Base-by-base conservation (phyloP, 1,140 invertebrate genomes). In the Hormaphis cornu region DNA sequence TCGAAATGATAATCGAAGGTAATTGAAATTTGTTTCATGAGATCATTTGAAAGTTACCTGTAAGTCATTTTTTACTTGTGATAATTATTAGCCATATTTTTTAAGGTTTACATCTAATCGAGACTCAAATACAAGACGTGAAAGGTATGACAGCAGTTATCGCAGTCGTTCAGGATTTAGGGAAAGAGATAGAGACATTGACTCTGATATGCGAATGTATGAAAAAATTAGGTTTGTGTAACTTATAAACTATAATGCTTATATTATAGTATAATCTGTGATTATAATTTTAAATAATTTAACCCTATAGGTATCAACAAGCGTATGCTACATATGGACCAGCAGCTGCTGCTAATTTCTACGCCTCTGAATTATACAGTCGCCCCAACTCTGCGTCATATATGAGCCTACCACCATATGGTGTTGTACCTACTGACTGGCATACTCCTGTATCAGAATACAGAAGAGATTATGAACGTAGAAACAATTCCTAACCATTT, bases 401-500 rank as follows among this genome's bases (percentile, higher is more conserved):
- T 3, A 22, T 66, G 40, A 8, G 18, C 9, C 22, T 66, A 46
- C 42, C 61, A 20, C 28, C 28, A 66, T 66, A 66, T 30, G 20
- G 22, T 44, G 56, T 59, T 42, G n/a, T n/a, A n/a, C 20, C 58
- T 9, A 3, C 33, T 30, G 59, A 66, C 37, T 66, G 59, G 59
- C 59, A 66, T 24, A 42, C 59, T 16, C 59, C 59, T 24, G 59
- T 50, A 46, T 20, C 59, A 22, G 59, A 66, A 8, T 66, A 66
- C 10, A 30, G 59, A 22, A 66, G 59, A 50, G 59, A 66, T 22
- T 66, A 66, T 48, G 59, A 66, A 66, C 42, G 59, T 3, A 66
- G 59, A 48, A 66, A 66, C 28, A 66, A 66, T 66, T 66, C 59
- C 59, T 66, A 66, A 35, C 59, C 44, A 66, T 35, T 20, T 66